Evolutionary conservation across 2,888 invertebrate species (phyloP).

Genomic region (Glyphotaelius pellucidus): DNA sequence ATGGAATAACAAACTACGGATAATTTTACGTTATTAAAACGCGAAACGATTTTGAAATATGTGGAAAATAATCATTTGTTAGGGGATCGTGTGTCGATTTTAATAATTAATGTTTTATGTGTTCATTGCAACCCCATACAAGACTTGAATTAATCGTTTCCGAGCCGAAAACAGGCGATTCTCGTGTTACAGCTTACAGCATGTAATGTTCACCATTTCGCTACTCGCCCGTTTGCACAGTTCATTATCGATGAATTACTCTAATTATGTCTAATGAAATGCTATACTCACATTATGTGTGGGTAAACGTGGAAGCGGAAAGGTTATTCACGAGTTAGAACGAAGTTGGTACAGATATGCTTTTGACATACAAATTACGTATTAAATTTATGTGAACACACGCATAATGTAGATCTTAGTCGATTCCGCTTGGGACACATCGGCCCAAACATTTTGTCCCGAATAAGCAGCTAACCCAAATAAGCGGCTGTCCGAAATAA

Average conservation of each 20-base stretch:
- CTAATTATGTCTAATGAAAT: background rate
- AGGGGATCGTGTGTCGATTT: conserved; percentile 28
- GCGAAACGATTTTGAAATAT: conserved; percentile 7
- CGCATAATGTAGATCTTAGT: background rate
- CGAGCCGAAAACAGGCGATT: background rate
- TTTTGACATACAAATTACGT: background rate
- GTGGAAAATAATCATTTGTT: conserved; percentile 11
- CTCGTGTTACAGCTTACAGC: background rate
- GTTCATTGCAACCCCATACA: background rate
- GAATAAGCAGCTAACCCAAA: no score
- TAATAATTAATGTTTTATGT: conserved; percentile 15
- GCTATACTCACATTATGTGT: background rate
- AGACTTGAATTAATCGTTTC: conserved; percentile 2
- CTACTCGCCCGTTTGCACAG: background rate
- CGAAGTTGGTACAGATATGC: background rate
- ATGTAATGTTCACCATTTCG: background rate
- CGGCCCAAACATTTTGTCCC: no score
- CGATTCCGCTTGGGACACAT: no score
- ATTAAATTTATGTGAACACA: background rate
- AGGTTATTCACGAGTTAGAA: background rate
- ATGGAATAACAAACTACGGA: conserved; percentile 34
- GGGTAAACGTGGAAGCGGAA: background rate
- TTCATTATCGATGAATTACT: background rate
- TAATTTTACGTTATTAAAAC: conserved; percentile 28
- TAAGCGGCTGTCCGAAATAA: no score